Conservation (phyloP, 1,140 invertebrate genomes). For the Yoshiicerus persimilis region DNA sequence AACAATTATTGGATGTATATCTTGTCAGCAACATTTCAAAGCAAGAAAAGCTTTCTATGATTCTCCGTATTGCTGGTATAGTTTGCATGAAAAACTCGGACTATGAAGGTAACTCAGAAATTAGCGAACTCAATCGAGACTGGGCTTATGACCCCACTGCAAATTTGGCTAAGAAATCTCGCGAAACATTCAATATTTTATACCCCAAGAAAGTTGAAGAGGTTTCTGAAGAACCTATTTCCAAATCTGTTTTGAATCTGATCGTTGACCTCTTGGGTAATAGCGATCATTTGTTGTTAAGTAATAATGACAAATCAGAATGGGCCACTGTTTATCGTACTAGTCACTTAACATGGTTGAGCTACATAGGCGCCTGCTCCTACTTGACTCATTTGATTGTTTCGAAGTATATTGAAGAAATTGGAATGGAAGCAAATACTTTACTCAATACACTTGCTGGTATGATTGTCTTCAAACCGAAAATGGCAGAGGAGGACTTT, state of each 20-base stretch:
- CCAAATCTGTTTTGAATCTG: not conserved
- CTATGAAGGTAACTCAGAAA: not conserved
- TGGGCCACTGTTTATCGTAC: not conserved
- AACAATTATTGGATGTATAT: not conserved
- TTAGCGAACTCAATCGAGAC: not conserved
- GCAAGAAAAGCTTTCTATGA: not conserved
- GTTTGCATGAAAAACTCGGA: not conserved
- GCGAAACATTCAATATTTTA: not conserved
- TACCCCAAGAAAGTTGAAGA: not conserved
- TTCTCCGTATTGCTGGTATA: not conserved
- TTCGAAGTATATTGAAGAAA: not conserved
- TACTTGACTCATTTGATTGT: conserved; percentile 23
- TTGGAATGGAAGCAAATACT: not conserved
- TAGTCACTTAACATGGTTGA: not conserved
- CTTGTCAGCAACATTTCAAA: not conserved
- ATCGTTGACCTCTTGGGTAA: not conserved
- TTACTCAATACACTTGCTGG: not conserved
- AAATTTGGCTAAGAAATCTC: not conserved
- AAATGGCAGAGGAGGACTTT: conserved; percentile 23
- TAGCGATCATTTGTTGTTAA: not conserved
- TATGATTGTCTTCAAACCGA: not conserved
- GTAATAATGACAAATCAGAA: not conserved
- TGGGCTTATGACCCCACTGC: not conserved
- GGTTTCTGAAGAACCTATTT: not conserved
- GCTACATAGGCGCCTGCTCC: conserved; percentile 23